Percentiles rank a stretch among this genome's conserved stretches.
Evolutionary conservation across 2,113 vertebrate species (phyloP).

Genomic region (Polyodon spathula): DNA sequence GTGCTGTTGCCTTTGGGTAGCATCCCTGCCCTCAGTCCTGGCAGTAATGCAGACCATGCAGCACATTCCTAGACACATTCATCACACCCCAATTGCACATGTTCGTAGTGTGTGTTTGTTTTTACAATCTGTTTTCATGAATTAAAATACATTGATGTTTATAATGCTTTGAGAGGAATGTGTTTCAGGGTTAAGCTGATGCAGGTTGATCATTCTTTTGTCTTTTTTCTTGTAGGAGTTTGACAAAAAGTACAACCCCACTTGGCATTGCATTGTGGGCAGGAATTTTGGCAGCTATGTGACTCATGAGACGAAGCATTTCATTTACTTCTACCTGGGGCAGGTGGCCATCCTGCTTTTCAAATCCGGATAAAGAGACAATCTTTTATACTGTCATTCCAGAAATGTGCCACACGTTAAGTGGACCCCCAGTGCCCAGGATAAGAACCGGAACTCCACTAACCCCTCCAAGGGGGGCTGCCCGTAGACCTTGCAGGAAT

Average conservation of each 20-base stretch:
- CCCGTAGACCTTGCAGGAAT: constrained; percentile 42
- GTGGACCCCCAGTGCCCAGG: too few relatives aligned
- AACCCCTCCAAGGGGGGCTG: too few relatives aligned
- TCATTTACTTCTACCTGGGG: constrained; percentile 98
- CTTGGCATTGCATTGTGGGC: constrained; percentile 97
- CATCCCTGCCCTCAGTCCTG: too few relatives aligned
- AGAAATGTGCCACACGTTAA: constrained; percentile 9
- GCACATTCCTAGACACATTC: too few relatives aligned
- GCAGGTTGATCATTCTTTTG: neutral
- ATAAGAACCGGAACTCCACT: constrained; percentile 26
- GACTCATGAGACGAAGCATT: constrained; percentile 96
- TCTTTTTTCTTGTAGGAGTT: constrained; percentile 68
- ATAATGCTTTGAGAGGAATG: too few relatives aligned
- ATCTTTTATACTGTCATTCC: neutral
- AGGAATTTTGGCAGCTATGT: constrained; percentile 97
- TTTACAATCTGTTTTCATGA: too few relatives aligned
- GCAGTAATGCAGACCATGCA: too few relatives aligned
- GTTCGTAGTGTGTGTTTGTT: too few relatives aligned
- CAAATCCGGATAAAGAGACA: constrained; percentile 78
- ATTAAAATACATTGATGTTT: too few relatives aligned
- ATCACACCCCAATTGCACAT: too few relatives aligned
- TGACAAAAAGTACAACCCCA: constrained; percentile 97
- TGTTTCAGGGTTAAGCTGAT: too few relatives aligned
- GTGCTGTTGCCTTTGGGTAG: too few relatives aligned
- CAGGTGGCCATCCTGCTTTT: constrained; percentile 96